Evolutionary conservation across 2,888 invertebrate species (phyloP), one percentile per base, ranked within the genome.

Genomic region (Stegana nigrithorax): DNA sequence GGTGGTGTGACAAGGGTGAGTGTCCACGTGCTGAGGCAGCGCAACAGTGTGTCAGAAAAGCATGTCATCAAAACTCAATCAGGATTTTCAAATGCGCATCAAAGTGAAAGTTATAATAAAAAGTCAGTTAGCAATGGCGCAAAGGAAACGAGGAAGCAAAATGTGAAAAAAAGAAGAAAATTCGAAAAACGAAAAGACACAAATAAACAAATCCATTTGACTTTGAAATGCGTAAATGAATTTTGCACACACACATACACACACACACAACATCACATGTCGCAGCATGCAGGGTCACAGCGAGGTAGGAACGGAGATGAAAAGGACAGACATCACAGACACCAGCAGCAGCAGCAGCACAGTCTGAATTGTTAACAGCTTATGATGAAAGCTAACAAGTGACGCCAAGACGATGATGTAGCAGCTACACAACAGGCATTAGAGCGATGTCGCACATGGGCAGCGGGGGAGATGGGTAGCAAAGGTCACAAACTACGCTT

Each of bases 61-160:
- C 8, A 29, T 55, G 21, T 44, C 55, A 59, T 63, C 55, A 63
- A 63, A 63, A 51, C 26, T 59, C 39, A 63, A 63, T 59, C 59
- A 55, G 19, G 44, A 59, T 25, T 42, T 56, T 17, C 27, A 45
- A 63, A 51, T 42, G 45, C 32, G 59, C 62, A 63, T 53, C 62
- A 63, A 59, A 63, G 59, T 36, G 10, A 55, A 63, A 44, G 17
- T 44, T 32, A 36, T 32, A 59, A 47, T 27, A 44, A 45, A 42
- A 23, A 36, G 27, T 14, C 8, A 39, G 12, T 51, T 17, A 14
- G 3, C 10, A 50, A 50, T n/a, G 7, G 19, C 19, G 23, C 50
- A 50, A 51, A 50, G 14, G 14, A 12, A 23, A 27, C 51, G 27
- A 45, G 14, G 26, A 50, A 57, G 14, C 12, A 42, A 32, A 23